Conservation (phyloP, 2,888 invertebrate genomes). For the Synanthedon tipuliformis region DNA sequence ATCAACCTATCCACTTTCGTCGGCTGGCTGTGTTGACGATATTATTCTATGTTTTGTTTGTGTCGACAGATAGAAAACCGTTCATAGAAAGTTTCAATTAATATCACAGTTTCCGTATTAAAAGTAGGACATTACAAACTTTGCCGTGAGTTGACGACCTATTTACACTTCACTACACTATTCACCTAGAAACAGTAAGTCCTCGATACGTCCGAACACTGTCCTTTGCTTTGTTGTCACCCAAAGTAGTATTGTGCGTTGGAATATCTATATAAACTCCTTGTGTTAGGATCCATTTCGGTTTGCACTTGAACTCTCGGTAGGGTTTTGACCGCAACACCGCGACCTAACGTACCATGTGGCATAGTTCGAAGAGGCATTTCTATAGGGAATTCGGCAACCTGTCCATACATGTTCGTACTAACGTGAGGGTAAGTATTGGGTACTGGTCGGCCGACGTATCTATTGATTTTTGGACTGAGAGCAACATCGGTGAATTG, state of each 20-base stretch:
- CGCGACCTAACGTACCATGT: constrained; percentile 56
- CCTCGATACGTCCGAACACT: constrained; percentile 65
- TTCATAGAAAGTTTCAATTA: constrained; percentile 54
- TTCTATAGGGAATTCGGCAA: constrained; percentile 64
- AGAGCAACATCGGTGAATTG: constrained; percentile 56
- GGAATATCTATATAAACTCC: constrained; percentile 74
- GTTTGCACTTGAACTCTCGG: constrained; percentile 57
- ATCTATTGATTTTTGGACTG: constrained; percentile 62
- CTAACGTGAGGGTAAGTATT: constrained; percentile 64
- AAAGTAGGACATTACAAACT: constrained; percentile 61
- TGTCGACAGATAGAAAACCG: neutral
- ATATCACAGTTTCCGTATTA: constrained; percentile 68
- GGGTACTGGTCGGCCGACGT: constrained; percentile 59
- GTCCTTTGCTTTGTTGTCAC: constrained; percentile 75
- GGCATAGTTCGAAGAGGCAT: constrained; percentile 64
- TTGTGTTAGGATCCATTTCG: constrained; percentile 67
- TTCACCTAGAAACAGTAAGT: constrained; percentile 71
- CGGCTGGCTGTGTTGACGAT: neutral
- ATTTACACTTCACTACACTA: constrained; percentile 52
- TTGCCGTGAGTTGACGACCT: constrained; percentile 22
- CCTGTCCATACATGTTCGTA: constrained; percentile 66
- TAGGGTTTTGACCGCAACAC: constrained; percentile 58
- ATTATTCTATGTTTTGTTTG: neutral
- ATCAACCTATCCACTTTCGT: neutral
- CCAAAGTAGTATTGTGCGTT: constrained; percentile 81